Evolutionary conservation across 1,140 invertebrate species (phyloP), one percentile per base, ranked within the genome.

Genomic region (Palaemon carinicauda): DNA sequence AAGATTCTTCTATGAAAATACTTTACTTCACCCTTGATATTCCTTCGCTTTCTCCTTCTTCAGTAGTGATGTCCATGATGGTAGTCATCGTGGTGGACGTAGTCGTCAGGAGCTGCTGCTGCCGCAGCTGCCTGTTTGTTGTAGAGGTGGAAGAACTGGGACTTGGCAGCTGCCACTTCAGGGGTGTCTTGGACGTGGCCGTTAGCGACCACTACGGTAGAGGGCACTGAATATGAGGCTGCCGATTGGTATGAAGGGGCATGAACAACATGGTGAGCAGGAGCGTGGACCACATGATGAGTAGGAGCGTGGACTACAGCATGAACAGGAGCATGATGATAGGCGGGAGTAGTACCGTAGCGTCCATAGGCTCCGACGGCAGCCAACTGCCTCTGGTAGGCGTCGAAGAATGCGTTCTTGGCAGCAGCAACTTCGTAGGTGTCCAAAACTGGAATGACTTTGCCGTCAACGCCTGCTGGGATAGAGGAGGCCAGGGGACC

Each of bases 131-230:
- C 78, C 41, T 81, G 79, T 7, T 41, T 80, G 12, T 77, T 65
- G 80, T 82, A 87, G 50, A 71, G 71, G 51, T 78, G 53, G 51
- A 78, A 79, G 80, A 89, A 89, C 12, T 27, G n/a, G 7, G 74
- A 41, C 80, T 79, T 75, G 53, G 84, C 88, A 53, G 80, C 54
- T 1, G 14, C 17, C 21, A 87, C 88, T 12, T 87, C 84, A 27
- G 88, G 80, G 14, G 85, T 89, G 81, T 89, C 88, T 7, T 31
- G n/a, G 19, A 87, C 88, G 19, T 80, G 73, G 24, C 80, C 29
- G 56, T 50, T 29, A 19, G 88, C 87, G 14, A 85, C 88, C 24
- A 80, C 85, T 12, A 87, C 50, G 10, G 85, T 78, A 21, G 88
- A 81, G 41, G 88, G 88, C n/a, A 89, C 33, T 31, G 69, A 27